phyloP scores from a whole-genome alignment of 2,797 vertebrate genomes.

The Agapornis canus region DNA sequence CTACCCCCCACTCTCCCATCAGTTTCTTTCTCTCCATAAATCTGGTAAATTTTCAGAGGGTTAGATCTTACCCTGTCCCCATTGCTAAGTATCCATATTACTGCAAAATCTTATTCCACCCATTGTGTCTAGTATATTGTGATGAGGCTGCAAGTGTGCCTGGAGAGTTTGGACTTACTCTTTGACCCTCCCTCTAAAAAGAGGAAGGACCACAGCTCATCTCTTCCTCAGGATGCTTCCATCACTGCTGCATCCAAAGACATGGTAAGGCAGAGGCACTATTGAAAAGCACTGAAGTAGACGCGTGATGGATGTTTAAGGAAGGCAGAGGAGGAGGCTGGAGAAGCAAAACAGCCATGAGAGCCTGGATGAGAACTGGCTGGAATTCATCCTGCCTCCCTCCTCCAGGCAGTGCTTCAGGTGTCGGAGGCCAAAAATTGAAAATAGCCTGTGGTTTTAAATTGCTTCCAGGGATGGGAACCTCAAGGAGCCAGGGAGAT shows the following conservation, averaged over 20 bases:
- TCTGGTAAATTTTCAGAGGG: not conserved
- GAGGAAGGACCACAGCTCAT: not conserved
- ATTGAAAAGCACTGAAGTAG: rapidly evolving
- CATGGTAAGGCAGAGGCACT: not conserved
- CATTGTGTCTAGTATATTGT: not conserved
- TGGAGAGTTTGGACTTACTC: not conserved
- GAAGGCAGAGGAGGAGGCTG: not conserved
- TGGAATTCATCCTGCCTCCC: not conserved
- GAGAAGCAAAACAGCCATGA: not conserved
- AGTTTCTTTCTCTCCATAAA: not conserved
- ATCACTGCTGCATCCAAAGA: not conserved
- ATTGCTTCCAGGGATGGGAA: not conserved
- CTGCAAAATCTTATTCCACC: not conserved
- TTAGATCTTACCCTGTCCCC: not conserved
- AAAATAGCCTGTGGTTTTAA: not conserved
- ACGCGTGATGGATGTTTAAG: not conserved
- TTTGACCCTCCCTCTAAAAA: not conserved
- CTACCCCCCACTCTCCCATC: not conserved
- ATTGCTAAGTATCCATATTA: not conserved
- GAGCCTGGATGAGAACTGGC: not conserved
- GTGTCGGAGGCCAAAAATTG: not conserved
- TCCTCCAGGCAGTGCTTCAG: not conserved
- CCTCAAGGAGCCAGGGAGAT: not conserved
- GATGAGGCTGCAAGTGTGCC: not conserved
- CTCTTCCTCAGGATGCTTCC: not conserved